A percentile compares a stretch with the other conserved stretches of the same genome.
Conservation (phyloP, 2,113 vertebrate species). For the Hiodon alosoides region DNA sequence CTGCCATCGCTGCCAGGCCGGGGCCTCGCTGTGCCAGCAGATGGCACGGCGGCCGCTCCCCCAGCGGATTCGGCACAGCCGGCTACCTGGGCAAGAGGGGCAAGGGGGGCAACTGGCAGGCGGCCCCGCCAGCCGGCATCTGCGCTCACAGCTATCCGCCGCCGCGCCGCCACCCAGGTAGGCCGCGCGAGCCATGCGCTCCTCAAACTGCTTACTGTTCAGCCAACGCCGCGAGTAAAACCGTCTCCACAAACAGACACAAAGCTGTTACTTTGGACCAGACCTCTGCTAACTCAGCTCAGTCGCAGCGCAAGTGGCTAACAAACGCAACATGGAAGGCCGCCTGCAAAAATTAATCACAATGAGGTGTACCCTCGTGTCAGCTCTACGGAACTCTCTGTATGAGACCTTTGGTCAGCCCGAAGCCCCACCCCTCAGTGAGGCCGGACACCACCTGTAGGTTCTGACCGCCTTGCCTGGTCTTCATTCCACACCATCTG, state of each 20-base stretch:
- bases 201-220: not conserved
- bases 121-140: slow-evolving; percentile 53
- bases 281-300: slow-evolving; percentile 6
- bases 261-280: not conserved
- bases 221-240: not conserved
- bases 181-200: not conserved
- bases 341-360: not conserved
- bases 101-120: slow-evolving; percentile 28
- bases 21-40: slow-evolving; percentile 63
- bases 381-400: too few species aligned
- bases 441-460: too few species aligned
- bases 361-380: not conserved
- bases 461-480: too few species aligned
- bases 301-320: not conserved
- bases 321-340: not conserved
- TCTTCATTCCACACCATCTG: not conserved
- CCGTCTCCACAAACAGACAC: not conserved
- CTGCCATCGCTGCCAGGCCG: slow-evolving; percentile 50
- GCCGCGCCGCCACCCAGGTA: slow-evolving; percentile 3
- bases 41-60: slow-evolving; percentile 55
- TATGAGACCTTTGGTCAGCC: too few species aligned
- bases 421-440: not conserved
- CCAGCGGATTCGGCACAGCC: slow-evolving; percentile 38
- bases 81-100: slow-evolving; percentile 51
- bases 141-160: slow-evolving; percentile 47